Base-by-base conservation (phyloP, 2,797 vertebrate genomes). In the Novumbra hubbsi region DNA sequence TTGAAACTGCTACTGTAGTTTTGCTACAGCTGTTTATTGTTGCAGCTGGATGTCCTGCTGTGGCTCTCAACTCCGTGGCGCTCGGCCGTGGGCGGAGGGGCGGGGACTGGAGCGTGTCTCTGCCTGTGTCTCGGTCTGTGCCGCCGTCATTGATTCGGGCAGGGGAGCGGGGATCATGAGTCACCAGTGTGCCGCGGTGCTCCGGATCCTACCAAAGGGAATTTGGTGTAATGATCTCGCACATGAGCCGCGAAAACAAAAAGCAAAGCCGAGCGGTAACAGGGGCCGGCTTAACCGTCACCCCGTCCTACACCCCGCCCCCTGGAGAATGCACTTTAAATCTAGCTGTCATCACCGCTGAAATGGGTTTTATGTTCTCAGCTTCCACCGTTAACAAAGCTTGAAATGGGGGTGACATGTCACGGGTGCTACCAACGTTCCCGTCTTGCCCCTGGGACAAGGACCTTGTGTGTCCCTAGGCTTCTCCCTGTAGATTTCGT, bases 321-420 rank as follows among this genome's bases (percentile, higher is more conserved):
- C 67, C 86, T 81, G 73, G 82, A 86, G 86, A 86, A 85, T 73
- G 65, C 82, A 81, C 88, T 90, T 90, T 85, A 91, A 85, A 92
- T 90, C 84, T 76, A 85, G 81, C 89, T 91, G 90, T 90, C 88
- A 86, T 88, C 83, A 67, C 85, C 75, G 68, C 76, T 16, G 75
- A 84, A 79, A 85, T 78, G 83, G 83, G 62, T 86, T 92, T 91
- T 86, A 89, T 87, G 86, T 84, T 86, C 81, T 83, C 76, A 66
- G 84, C 85, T 78, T 78, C 72, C 71, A 66, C 82, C 76, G 85
- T 88, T 90, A 88, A 89, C 84, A 89, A 89, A 87, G 83, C 87
- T 86, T 79, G 84, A 91, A 81, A 79, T 77, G 73, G 75, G 74
- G 81, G 78, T 76, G 80, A 84, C 84, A 79, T 83, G 73, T 84